These are phyloP conservation scores for Pomatorhinus ruficollis DNA, from an alignment of 2,113 vertebrate species.

Conservation along the genomic window DNA sequence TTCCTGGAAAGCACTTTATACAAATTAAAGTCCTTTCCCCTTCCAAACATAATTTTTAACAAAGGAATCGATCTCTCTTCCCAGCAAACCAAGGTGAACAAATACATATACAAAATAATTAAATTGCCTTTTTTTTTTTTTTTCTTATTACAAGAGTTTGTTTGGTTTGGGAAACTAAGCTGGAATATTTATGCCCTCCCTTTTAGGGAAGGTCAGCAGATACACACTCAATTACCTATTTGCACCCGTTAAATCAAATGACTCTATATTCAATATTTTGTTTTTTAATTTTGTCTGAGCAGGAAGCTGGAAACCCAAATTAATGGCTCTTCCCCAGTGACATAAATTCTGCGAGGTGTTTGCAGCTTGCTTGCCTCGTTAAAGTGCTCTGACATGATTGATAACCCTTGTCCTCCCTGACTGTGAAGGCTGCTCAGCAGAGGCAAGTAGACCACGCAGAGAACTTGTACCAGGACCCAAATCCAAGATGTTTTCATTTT, in stretches of 20 bases:
- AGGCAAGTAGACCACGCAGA: not conserved
- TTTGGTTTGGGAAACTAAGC: conserved; percentile 57
- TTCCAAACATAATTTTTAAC: conserved; percentile 12
- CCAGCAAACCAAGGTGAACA: conserved; percentile 19
- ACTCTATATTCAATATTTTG: conserved; percentile 72
- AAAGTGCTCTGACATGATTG: conserved; percentile 52
- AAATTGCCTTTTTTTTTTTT: conserved; percentile 13
- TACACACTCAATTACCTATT: conserved; percentile 59
- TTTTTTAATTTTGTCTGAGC: conserved; percentile 73
- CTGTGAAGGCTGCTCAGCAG: not conserved
- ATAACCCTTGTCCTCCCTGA: conserved; percentile 25
- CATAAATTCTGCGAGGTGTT: conserved; percentile 56
- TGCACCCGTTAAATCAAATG: conserved; percentile 58
- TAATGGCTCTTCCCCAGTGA: conserved; percentile 65
- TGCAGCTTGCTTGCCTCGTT: conserved; percentile 42
- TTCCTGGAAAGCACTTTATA: conserved; percentile 23
- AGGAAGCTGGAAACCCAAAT: conserved; percentile 67
- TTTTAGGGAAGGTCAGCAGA: conserved; percentile 64
- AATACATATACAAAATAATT: conserved; percentile 36
- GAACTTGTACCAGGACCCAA: conserved; percentile 29
- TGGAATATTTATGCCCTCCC: conserved; percentile 66
- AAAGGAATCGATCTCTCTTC: conserved; percentile 3
- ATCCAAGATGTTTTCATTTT: conserved; percentile 58
- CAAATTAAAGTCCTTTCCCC: conserved; percentile 27
- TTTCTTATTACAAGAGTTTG: conserved; percentile 35